A percentile compares a stretch with the other conserved stretches of the same genome.
These are phyloP conservation scores for Mercenaria mercenaria DNA, from an alignment of 1,140 invertebrate genomes.

Conservation along the genomic window DNA sequence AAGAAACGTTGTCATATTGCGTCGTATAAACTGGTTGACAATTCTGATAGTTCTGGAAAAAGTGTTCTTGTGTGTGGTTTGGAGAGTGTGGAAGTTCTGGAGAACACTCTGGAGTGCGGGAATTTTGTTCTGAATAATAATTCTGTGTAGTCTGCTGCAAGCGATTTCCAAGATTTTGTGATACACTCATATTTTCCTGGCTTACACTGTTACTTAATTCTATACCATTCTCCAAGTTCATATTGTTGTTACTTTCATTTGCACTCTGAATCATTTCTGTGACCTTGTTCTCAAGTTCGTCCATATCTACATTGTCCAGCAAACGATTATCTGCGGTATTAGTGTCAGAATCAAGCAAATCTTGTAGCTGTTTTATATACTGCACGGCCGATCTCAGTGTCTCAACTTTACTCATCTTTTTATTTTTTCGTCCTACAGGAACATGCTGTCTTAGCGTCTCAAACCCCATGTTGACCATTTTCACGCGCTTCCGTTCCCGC, in stretches of 20 bases:
- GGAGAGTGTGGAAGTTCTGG: conserved; percentile 28
- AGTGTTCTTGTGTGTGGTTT: conserved; percentile 32
- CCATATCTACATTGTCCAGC: conserved; percentile 56
- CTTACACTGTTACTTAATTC: conserved; percentile 17
- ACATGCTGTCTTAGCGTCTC: conserved; percentile 84
- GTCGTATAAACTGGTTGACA: conserved; percentile 22
- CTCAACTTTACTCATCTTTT: conserved; percentile 92
- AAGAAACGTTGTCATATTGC: conserved; percentile 34
- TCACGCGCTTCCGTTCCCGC: conserved; percentile 96
- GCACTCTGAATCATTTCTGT: conserved; percentile 56
- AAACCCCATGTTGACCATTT: conserved; percentile 93
- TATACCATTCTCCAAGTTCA: conserved; percentile 40
- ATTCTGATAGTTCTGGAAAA: conserved; percentile 38
- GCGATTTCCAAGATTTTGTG: neutral
- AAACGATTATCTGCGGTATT: neutral
- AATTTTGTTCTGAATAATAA: conserved; percentile 8
- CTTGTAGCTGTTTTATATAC: conserved; percentile 95
- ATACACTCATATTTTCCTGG: neutral
- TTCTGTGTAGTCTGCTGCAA: neutral
- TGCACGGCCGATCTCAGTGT: conserved; percentile 96
- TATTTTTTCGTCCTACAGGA: conserved; percentile 87
- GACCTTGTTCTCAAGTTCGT: conserved; percentile 54
- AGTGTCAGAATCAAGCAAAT: conserved; percentile 89
- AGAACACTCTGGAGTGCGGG: conserved; percentile 32
- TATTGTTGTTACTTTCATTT: conserved; percentile 32